Percentiles rank a stretch among this genome's conserved stretches.
These are phyloP conservation scores for Lasaia peninsularis DNA, from an alignment of 1,140 invertebrate species.

Conservation along the genomic window DNA sequence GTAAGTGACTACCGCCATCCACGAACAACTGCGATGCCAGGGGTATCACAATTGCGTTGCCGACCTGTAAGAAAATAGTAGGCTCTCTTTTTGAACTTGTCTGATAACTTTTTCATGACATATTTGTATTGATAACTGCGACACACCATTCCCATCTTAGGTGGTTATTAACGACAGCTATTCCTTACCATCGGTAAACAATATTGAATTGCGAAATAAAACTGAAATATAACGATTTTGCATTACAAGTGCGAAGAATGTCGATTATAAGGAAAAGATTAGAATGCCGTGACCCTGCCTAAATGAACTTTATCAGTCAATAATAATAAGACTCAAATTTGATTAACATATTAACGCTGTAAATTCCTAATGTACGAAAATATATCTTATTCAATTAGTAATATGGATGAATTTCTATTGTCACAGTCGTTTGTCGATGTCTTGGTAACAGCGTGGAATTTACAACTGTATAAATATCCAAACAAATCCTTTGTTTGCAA, in stretches of 20 bases:
- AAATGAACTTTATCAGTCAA: neutral
- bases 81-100: no score
- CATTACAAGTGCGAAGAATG: slow-evolving; percentile 2
- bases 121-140: no score
- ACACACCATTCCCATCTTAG: no score
- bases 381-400: neutral
- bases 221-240: neutral
- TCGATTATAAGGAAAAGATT: neutral
- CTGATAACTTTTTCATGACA: no score
- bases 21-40: no score
- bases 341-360: neutral
- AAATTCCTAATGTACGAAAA: neutral
- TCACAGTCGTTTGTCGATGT: neutral
- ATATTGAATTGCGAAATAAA: neutral
- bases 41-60: no score
- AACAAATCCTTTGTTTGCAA: slow-evolving; percentile 7
- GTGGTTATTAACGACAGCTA: no score
- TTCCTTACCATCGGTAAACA: no score
- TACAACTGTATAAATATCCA: slow-evolving; percentile 4
- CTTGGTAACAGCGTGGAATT: neutral
- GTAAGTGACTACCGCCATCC: no score
- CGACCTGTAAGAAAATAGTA: no score
- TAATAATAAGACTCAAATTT: neutral
- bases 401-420: neutral
- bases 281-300: neutral